A percentile compares a stretch with the other conserved stretches of the same genome.
Evolutionary conservation across 23 tunicate species (phyloP).

Genomic region (Oikopleura vanhoeffeni): DNA sequence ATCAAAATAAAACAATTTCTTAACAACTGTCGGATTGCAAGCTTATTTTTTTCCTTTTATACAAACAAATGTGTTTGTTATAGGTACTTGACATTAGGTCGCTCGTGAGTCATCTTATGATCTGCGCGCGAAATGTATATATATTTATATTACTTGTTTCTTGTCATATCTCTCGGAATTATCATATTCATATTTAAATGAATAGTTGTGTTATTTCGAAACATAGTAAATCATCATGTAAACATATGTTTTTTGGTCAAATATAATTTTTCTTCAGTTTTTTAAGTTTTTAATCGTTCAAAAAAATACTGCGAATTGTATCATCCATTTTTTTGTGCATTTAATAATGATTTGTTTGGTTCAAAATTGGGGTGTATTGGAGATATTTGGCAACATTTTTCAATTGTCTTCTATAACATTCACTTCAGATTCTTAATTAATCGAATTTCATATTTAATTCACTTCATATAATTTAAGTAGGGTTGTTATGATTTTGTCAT

Average conservation of each 20-base stretch:
- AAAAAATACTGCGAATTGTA: neutral
- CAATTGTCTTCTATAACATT: neutral
- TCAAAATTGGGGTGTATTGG: neutral
- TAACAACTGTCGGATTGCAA: neutral
- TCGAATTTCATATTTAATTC: neutral
- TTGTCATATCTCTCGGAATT: neutral
- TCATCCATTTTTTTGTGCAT: neutral
- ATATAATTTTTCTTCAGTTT: neutral
- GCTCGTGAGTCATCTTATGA: neutral
- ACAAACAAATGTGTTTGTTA: neutral
- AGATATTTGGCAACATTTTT: neutral
- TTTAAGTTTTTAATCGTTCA: neutral
- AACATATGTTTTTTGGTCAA: neutral
- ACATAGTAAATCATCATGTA: neutral
- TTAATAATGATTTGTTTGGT: neutral
- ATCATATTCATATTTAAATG: neutral
- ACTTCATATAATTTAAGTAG: neutral
- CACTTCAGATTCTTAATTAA: neutral
- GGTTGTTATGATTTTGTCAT: neutral
- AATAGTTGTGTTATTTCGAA: neutral
- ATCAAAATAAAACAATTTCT: neutral
- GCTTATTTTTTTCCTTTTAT: neutral
- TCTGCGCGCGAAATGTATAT: neutral
- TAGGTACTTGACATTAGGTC: neutral
- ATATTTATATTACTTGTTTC: neutral